Evolutionary conservation across 2,888 invertebrate species (phyloP).

Genomic region (Acheta domesticus): DNA sequence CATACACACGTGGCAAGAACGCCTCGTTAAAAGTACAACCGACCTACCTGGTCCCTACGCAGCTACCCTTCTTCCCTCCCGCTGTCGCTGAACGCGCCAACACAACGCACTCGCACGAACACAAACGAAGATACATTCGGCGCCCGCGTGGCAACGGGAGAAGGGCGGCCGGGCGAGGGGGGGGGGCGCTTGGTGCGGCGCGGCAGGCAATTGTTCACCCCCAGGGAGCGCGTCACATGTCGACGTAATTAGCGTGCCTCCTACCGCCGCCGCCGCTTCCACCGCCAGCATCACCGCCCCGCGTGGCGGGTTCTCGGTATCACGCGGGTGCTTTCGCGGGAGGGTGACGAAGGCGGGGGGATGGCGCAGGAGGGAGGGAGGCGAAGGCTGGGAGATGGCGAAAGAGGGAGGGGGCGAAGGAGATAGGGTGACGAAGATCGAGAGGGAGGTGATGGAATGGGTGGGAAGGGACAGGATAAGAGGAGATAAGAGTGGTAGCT

Average conservation of each 20-base stretch:
- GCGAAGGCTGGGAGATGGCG: too few relatives aligned
- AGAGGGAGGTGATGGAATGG: too few relatives aligned
- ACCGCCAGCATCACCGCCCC: not conserved
- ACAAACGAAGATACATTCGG: conserved; percentile 9
- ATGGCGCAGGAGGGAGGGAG: too few relatives aligned
- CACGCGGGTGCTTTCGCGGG: too few relatives aligned
- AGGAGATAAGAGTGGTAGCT: too few relatives aligned
- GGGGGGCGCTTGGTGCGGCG: not conserved
- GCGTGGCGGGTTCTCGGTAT: too few relatives aligned
- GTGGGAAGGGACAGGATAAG: too few relatives aligned
- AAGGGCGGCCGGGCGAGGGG: not conserved
- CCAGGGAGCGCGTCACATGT: conserved; percentile 9
- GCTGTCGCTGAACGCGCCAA: not conserved
- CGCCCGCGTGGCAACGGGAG: not conserved
- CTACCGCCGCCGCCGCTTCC: not conserved
- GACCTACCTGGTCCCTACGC: not conserved
- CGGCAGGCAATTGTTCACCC: conserved; percentile 7
- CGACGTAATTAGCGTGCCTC: conserved; percentile 6
- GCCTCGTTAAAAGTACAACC: not conserved
- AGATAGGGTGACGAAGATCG: too few relatives aligned
- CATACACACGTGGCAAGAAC: not conserved
- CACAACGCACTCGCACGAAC: conserved; percentile 9
- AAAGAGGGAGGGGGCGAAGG: too few relatives aligned
- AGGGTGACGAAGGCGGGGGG: too few relatives aligned
- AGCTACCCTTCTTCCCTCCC: too few relatives aligned